Percentiles rank a stretch among this genome's conserved stretches.
Conservation (phyloP, 2,888 invertebrate genomes). For the Drosophila pseudotakahashii region DNA sequence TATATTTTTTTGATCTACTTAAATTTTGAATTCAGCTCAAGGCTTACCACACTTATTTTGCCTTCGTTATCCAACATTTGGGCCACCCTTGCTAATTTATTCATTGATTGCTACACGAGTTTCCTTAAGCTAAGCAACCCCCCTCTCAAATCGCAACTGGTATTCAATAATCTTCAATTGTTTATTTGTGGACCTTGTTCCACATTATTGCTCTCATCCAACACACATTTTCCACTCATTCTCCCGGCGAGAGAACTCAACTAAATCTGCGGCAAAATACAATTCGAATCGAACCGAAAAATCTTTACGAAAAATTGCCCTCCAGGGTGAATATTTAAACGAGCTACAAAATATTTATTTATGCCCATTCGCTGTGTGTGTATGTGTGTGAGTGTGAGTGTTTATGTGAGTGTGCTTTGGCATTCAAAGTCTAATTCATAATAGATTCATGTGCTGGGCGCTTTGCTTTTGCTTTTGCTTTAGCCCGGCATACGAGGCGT, state of each 20-base stretch:
- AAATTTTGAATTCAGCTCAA: not conserved
- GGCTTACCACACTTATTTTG: not conserved
- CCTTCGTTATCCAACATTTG: not conserved
- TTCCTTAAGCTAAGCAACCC: conserved; percentile 1
- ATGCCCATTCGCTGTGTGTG: conserved; percentile 38
- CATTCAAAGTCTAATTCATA: conserved; percentile 80
- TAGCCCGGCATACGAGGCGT: conserved; percentile 64
- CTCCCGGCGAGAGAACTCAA: conserved; percentile 14
- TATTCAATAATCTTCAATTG: conserved; percentile 47
- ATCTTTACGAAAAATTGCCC: conserved; percentile 54
- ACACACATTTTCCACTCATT: conserved; percentile 7
- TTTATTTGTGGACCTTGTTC: conserved; percentile 48
- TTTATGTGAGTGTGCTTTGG: conserved; percentile 43
- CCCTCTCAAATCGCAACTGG: not conserved
- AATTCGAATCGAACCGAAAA: conserved; percentile 52
- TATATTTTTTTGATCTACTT: not conserved
- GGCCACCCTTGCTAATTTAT: conserved; percentile 10
- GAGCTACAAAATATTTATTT: conserved; percentile 65
- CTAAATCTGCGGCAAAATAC: conserved; percentile 47
- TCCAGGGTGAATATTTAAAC: conserved; percentile 66
- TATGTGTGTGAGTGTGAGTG: conserved; percentile 6
- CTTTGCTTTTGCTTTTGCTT: conserved; percentile 8
- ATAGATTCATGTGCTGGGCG: conserved; percentile 72
- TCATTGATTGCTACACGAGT: conserved; percentile 29
- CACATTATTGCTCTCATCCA: conserved; percentile 41